Evolutionary conservation across 2,888 invertebrate genomes (phyloP), one percentile per base, ranked within the genome.

Genomic region (Sinohyriopsis cumingii): DNA sequence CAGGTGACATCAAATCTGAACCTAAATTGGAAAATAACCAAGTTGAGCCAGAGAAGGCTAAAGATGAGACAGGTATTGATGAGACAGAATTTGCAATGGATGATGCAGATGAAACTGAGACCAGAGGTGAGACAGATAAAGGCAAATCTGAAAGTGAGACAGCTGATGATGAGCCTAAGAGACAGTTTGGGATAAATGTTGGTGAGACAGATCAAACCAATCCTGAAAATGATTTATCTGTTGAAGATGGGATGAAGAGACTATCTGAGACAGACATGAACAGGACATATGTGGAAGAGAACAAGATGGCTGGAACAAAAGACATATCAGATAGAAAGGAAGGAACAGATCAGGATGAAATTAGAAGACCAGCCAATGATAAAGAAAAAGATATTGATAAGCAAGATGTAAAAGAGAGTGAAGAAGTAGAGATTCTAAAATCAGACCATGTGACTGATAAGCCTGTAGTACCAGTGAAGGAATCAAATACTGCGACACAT

Each of bases 81-180:
- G 73, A 70, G 24, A 73, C 70, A 55, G 73, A 73, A 62, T 45
- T 70, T 60, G 63, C 53, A 25, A 59, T 57, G 18, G 22, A 55
- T 18, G 59, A 65, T 55, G 63, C 45, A 9, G 65, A 72, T 19
- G 65, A 68, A 18, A 60, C 69, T 25, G 65, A 68, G 25, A 60
- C 24, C 7, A 59, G 25, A 45, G 67, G 63, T 28, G 66, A 65
- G 28, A 67, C 45, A 63, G 63, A 53, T 18, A 33, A n/a, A 20
- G n/a, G 19, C 25, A 25, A n/a, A 25, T 45, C 45, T 45, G 45
- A 45, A 45, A 45, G 45, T 45, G 45, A 45, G 45, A 45, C 45
- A 45, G 9, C 45, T 45, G 45, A 45, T 45, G 12, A 45, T 12
- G 45, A 45, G 45, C 12, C 12, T 45, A 45, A 45, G 45, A 45